A percentile compares a stretch with the other conserved stretches of the same genome.
phyloP scores from a whole-genome alignment of 2,797 vertebrate genomes.

The Dipus sagitta region DNA sequence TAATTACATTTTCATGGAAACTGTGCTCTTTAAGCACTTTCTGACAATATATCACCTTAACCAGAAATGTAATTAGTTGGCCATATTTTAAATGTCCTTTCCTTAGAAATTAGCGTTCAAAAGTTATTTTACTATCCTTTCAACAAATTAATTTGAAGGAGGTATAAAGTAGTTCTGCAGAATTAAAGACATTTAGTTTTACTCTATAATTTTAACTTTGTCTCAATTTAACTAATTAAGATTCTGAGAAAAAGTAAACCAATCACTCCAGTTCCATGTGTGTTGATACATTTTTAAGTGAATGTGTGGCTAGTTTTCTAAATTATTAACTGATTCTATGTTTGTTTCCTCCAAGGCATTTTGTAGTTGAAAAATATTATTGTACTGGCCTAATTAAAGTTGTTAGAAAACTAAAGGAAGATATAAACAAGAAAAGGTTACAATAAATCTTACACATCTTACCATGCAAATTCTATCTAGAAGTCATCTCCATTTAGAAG shows the following conservation, averaged over 20 bases:
- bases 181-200: neutral
- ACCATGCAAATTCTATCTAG: neutral
- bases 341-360: slow-evolving; percentile 25
- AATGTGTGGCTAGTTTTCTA: neutral
- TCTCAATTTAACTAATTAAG: neutral
- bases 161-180: neutral
- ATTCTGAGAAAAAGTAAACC: neutral
- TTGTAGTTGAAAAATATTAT: slow-evolving; percentile 21
- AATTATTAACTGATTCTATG: neutral
- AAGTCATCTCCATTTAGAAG: neutral
- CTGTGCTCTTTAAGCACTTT: neutral
- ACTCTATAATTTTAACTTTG: neutral
- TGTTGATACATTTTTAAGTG: neutral
- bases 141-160: neutral
- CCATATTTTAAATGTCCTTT: neutral
- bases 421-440: slow-evolving; percentile 19
- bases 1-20: neutral
- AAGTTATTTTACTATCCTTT: neutral
- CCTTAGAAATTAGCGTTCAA: neutral
- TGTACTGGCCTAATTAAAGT: slow-evolving; percentile 2
- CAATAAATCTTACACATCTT: neutral
- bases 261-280: neutral
- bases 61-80: neutral
- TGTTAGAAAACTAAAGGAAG: slow-evolving; percentile 39
- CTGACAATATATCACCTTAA: neutral